Percentiles rank a stretch among this genome's conserved stretches.
These are phyloP conservation scores for Marronus borbonicus DNA, from an alignment of 2,888 invertebrate species.

Conservation along the genomic window DNA sequence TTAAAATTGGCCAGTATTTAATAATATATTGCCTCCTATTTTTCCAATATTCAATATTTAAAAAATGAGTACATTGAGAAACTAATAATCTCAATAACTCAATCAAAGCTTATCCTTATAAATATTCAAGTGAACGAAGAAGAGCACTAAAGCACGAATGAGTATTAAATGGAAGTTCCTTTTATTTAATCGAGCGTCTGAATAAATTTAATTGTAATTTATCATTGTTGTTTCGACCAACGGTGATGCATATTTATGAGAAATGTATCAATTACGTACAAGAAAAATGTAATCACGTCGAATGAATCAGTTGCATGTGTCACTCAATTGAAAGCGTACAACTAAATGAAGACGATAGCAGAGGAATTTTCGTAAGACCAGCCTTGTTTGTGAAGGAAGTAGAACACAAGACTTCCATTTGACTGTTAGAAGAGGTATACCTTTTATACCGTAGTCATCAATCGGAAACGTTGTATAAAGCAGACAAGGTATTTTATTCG, in stretches of 20 bases:
- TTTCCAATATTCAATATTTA: no score
- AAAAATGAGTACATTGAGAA: no score
- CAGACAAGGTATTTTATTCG: no score
- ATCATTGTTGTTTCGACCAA: conserved; percentile 8
- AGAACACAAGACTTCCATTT: no score
- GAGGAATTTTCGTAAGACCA: conserved; percentile 7
- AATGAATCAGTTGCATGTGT: conserved; percentile 43
- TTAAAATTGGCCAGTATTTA: no score
- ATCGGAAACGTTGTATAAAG: no score
- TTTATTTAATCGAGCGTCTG: conserved; percentile 28
- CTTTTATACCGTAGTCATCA: no score
- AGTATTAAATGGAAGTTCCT: conserved; percentile 25
- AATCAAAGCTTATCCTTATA: no score
- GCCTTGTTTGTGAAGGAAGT: background rate
- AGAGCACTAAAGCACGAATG: background rate
- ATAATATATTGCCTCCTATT: no score
- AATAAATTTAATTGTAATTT: conserved; percentile 40
- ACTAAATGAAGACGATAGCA: conserved; percentile 8
- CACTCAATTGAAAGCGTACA: conserved; percentile 15
- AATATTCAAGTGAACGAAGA: no score
- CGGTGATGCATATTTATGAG: conserved; percentile 46
- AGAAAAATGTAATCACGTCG: conserved; percentile 26
- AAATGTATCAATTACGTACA: conserved; percentile 35
- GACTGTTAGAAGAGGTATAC: no score
- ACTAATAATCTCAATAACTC: no score